phyloP scores from a whole-genome alignment of 1,140 invertebrate genomes.

The Onthophagus taurus region DNA sequence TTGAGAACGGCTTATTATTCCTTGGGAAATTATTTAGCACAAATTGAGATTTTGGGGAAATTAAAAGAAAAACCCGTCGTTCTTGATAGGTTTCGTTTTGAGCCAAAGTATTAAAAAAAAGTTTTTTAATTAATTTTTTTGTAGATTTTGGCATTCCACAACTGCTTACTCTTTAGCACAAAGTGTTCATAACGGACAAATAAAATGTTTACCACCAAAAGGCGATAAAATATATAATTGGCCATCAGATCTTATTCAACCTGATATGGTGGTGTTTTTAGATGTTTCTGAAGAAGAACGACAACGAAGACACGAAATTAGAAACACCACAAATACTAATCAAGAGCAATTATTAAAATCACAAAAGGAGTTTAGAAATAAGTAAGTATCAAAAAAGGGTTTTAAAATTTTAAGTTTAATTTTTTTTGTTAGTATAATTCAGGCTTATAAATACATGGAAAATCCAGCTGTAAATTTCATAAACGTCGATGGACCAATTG shows the following conservation, averaged over 20 bases:
- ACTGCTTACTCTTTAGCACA: conserved; percentile 35
- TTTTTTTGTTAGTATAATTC: too few species aligned
- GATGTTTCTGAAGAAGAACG: conserved; percentile 23
- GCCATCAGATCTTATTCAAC: conserved; percentile 37
- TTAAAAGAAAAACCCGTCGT: conserved; percentile 27
- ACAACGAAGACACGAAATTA: conserved; percentile 20
- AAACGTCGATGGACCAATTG: too few species aligned
- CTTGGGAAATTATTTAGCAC: conserved; percentile 35
- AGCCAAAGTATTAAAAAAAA: conserved; percentile 1
- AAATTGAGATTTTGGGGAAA: conserved; percentile 22
- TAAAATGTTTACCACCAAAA: conserved; percentile 19
- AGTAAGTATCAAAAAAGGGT: too few species aligned
- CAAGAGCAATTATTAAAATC: conserved; percentile 23
- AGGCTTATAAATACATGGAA: too few species aligned
- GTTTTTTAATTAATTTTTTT: conserved; percentile 1
- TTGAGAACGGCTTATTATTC: conserved; percentile 30
- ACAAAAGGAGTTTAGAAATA: conserved; percentile 20
- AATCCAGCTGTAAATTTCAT: too few species aligned
- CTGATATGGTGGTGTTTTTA: conserved; percentile 26
- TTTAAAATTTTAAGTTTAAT: too few species aligned
- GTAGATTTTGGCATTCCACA: conserved; percentile 38
- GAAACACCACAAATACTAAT: conserved; percentile 13
- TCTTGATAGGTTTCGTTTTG: conserved; percentile 24
- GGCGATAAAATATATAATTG: conserved; percentile 29
- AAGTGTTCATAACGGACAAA: conserved; percentile 17